Evolutionary conservation across 2,113 vertebrate species (phyloP), one percentile per base, ranked within the genome.

Genomic region (Gavia stellata): DNA sequence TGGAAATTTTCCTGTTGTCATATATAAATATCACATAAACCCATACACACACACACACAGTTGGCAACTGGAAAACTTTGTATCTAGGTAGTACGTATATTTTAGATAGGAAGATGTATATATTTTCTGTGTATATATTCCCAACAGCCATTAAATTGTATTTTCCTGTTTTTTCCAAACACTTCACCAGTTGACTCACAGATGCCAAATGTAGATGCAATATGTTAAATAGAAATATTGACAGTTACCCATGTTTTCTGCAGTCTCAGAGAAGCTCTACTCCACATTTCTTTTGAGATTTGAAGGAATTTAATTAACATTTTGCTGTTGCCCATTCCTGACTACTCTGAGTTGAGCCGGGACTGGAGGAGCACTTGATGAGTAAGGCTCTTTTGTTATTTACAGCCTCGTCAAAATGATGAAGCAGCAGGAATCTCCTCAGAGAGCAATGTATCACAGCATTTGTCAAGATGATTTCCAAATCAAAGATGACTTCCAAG

Each of bases 371-470:
- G 44, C 82, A 44, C 85, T 92, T 92, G 86, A 72, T 82, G 84
- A 97, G 81, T 84, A 97, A 95, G 58, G 78, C 75, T 94, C 86
- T 94, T 96, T 78, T 83, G 94, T 97, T 97, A 98, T 97, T 97
- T 97, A 95, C 96, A 94, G 86, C 91, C 94, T 82, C 3, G 3
- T 81, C 36, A 67, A 94, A 97, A 97, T 62, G 36, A 96, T 96
- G 94, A 98, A 97, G 94, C 81, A 94, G 93, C 52, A 40, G 68
- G 92, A 96, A 52, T 59, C 92, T 97, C 97, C 95, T 90, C 82
- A 72, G 96, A 90, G 97, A 97, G 93, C 88, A 87, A 89, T 86
- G 85, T 96, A 96, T 97, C 96, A 91, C 58, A 81, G 84, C 16
- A 91, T 92, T 96, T 97, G 95, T 96, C 94, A 97, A 90, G 77